A percentile compares a stretch with the other conserved stretches of the same genome.
Conservation (phyloP, 1,140 invertebrate genomes). For the Lanistes nyassanus region DNA sequence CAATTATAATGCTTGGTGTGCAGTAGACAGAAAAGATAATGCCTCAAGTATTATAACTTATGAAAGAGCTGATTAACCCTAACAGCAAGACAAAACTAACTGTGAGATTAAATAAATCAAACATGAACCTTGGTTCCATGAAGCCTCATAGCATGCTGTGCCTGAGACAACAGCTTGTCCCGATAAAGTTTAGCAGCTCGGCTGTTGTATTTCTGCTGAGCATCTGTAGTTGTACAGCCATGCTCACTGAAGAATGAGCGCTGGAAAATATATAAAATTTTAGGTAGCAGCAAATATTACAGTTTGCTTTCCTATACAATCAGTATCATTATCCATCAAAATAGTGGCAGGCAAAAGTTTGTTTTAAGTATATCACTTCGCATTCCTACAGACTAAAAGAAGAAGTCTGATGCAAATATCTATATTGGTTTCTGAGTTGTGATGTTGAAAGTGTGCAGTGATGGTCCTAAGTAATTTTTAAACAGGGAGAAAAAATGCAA, state of each 20-base stretch:
- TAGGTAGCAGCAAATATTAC: neutral
- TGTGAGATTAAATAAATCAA: no score
- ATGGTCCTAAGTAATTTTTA: no score
- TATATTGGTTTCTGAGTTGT: no score
- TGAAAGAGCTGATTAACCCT: neutral
- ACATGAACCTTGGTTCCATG: constrained; percentile 85
- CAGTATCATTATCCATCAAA: neutral
- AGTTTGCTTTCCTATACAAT: neutral
- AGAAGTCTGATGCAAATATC: no score
- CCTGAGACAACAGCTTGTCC: constrained; percentile 71
- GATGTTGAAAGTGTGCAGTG: no score
- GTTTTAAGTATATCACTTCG: no score
- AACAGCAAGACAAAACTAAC: neutral
- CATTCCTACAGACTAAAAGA: no score
- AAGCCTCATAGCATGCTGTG: constrained; percentile 86
- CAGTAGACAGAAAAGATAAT: no score
- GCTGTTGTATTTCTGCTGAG: constrained; percentile 98
- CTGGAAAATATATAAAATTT: constrained; percentile 70
- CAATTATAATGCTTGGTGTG: no score
- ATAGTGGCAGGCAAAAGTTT: neutral
- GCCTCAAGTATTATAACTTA: no score
- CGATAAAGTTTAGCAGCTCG: constrained; percentile 92
- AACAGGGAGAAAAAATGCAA: no score
- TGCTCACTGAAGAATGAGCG: constrained; percentile 93
- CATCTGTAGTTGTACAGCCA: constrained; percentile 89